Evolutionary conservation across 2,888 invertebrate genomes (phyloP).

Genomic region (Dicycla oo): DNA sequence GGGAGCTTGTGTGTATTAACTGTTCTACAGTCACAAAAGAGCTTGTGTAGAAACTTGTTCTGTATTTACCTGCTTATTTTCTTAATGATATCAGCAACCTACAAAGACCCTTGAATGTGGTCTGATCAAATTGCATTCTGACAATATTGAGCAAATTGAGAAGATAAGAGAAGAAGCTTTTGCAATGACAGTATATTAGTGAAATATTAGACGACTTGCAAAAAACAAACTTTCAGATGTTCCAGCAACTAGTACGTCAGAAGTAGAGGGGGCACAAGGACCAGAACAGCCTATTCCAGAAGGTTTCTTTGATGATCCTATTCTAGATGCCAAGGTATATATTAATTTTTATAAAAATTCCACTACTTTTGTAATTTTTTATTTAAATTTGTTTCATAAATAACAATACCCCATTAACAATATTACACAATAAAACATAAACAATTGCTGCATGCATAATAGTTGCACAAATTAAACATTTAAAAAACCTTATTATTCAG

Average conservation of each 20-base stretch:
- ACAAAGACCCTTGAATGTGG: not conserved
- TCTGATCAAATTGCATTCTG: not conserved
- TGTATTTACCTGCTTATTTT: not conserved
- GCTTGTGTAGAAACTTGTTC: no score
- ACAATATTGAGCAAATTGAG: not conserved
- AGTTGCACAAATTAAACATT: not conserved
- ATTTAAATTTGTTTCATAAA: not conserved
- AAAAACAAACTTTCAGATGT: conserved; percentile 45
- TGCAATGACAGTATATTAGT: not conserved
- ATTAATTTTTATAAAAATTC: not conserved
- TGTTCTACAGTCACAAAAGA: no score
- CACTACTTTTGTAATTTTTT: not conserved
- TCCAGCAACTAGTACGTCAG: conserved; percentile 78
- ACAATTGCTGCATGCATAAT: not conserved
- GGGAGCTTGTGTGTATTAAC: not conserved
- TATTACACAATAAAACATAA: conserved; percentile 21
- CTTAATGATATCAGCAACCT: not conserved
- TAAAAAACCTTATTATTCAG: not conserved
- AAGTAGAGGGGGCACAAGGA: conserved; percentile 69
- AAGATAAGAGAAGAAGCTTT: not conserved
- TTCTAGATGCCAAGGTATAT: conserved; percentile 94
- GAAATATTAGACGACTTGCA: not conserved
- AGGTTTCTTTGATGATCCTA: conserved; percentile 96
- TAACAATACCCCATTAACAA: not conserved
- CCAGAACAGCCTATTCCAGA: conserved; percentile 92